These are phyloP conservation scores for Callipepla squamata DNA, from an alignment of 2,113 vertebrate species.

Conservation along the genomic window DNA sequence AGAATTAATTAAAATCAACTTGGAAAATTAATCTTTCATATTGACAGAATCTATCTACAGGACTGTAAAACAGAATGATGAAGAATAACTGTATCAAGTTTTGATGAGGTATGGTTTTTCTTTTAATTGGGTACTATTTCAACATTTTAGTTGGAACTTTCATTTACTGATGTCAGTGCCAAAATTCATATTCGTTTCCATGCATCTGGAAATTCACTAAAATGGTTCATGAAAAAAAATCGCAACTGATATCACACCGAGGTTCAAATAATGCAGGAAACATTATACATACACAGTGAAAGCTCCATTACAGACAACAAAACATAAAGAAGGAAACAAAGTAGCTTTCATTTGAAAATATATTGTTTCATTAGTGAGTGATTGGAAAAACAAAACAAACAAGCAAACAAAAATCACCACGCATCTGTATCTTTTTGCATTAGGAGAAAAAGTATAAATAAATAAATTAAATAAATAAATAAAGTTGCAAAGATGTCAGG, in stretches of 20 bases:
- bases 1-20: conserved; percentile 40
- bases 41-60: not conserved
- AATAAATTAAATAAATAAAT: not conserved
- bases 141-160: not conserved
- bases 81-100: not conserved
- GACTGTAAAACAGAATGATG: not conserved
- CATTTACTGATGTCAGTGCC: not conserved
- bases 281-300: not conserved
- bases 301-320: not conserved
- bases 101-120: not conserved
- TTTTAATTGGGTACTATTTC: not conserved
- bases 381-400: not conserved
- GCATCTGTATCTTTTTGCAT: no score
- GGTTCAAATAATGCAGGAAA: not conserved
- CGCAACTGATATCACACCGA: not conserved
- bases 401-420: not conserved
- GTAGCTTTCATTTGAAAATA: not conserved
- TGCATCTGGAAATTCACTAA: not conserved
- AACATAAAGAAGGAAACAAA: not conserved
- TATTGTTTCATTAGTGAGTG: not conserved
- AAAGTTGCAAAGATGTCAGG: not conserved
- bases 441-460: no score
- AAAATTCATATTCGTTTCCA: not conserved
- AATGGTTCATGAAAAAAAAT: not conserved
- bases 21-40: conserved; percentile 1